Evolutionary conservation across 2,888 invertebrate species (phyloP), one percentile per base, ranked within the genome.

Genomic region (Phortica magna): DNA sequence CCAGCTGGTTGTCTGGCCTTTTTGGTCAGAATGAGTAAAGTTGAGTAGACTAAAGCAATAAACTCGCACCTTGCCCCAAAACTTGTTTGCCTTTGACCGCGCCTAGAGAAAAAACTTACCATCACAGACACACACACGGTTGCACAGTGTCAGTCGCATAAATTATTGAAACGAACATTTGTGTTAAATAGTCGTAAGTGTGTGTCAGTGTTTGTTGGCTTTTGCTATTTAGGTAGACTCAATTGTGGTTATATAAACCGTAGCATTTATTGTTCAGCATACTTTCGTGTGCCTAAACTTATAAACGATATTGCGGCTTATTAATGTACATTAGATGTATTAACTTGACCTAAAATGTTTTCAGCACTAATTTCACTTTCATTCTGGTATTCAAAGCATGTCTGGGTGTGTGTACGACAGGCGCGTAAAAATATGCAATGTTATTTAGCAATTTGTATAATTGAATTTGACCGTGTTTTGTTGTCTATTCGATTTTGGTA

Each of bases 401-500:
- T 19, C 10, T 1, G 22, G 61, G 61, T 61, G 61, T 55, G 61
- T 2, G 12, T 22, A 4, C 61, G 17, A 17, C 61, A 22, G 19
- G n/a, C 12, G 31, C 61, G 12, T 61, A 53, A 31, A 48, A 70
- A 2, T 70, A 61, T 77, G 65, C 75, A 74, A 67, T 68, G 70
- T n/a, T n/a, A 75, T 74, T 75, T n/a, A 71, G 75, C 78, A 79
- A 84, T 87, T 84, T 87, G 75, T 81, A 79, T 85, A 87, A 84
- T 84, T 87, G 84, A 84, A 87, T 85, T 87, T 14, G 55, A 55
- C 5, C 9, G 55, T 55, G 55, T n/a, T 55, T 53, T 10, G 17
- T 55, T 14, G 31, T 31, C 31, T 31, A 4, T 31, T 31, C 31
- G 31, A 31, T 31, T 1, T 31, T 31, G 31, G 31, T 31, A 31